Evolutionary conservation across 2,888 invertebrate species (phyloP).

Genomic region (Calameuta filiformis): DNA sequence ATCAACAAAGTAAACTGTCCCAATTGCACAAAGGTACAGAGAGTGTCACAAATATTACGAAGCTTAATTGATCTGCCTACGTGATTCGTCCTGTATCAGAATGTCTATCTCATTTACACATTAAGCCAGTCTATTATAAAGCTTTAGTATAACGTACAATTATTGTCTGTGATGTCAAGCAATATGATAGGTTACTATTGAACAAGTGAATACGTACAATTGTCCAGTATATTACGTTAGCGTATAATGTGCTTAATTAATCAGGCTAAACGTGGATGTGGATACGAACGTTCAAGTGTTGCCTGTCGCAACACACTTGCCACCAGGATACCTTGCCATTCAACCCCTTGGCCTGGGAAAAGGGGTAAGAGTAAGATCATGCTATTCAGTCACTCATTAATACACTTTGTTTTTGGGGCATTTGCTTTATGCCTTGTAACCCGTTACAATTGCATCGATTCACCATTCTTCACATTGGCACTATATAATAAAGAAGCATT

Average conservation of each 20-base stretch:
- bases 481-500: neutral
- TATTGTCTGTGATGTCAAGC: neutral
- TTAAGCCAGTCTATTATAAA: neutral
- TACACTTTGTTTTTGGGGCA: slow-evolving; percentile 17
- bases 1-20: neutral
- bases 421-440: slow-evolving; percentile 9
- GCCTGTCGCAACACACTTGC: slow-evolving; percentile 89
- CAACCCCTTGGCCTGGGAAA: slow-evolving; percentile 91
- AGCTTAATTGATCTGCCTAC: neutral
- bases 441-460: neutral
- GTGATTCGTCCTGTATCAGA: neutral
- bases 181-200: neutral
- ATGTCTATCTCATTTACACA: neutral
- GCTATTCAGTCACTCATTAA: slow-evolving; percentile 24
- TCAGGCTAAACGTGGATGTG: slow-evolving; percentile 80
- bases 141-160: neutral
- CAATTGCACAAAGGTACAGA: neutral
- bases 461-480: neutral
- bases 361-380: slow-evolving; percentile 75
- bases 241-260: slow-evolving; percentile 28
- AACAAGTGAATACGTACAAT: neutral
- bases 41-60: neutral
- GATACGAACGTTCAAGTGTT: slow-evolving; percentile 73
- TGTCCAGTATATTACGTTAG: neutral
- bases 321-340: slow-evolving; percentile 89